Conservation (phyloP, 2,888 invertebrate species). For the Plagodis pulveraria region DNA sequence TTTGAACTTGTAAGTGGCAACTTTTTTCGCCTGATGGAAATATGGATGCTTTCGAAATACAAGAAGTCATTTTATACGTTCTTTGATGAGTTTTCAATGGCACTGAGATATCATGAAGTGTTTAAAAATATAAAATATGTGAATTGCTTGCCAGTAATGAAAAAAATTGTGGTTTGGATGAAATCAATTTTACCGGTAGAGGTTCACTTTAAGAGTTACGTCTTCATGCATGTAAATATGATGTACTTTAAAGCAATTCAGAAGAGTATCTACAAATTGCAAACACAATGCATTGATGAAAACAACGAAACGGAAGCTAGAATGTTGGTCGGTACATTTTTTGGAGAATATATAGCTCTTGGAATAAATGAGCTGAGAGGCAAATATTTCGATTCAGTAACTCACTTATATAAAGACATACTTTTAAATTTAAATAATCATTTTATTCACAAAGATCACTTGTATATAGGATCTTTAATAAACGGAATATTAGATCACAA, state of each 20-base stretch:
- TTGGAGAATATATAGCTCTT: conserved; percentile 45
- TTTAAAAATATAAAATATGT: conserved; percentile 51
- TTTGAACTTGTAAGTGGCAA: conserved; percentile 45
- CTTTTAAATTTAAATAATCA: background rate
- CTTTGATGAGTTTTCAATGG: conserved; percentile 44
- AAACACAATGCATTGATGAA: conserved; percentile 26
- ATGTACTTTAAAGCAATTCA: conserved; percentile 57
- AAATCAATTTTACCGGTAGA: conserved; percentile 52
- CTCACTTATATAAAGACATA: background rate
- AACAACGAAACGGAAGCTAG: conserved; percentile 45
- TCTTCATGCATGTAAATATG: conserved; percentile 56
- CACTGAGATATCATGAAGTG: conserved; percentile 26
- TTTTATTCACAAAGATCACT: background rate
- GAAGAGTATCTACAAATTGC: conserved; percentile 36
- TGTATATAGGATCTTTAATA: background rate
- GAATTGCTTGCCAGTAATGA: conserved; percentile 51
- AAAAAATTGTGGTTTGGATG: conserved; percentile 47
- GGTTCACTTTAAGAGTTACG: conserved; percentile 48
- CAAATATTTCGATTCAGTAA: conserved; percentile 4
- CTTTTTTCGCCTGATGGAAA: conserved; percentile 47
- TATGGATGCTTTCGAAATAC: background rate
- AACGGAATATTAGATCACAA: background rate
- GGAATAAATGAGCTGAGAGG: conserved; percentile 1
- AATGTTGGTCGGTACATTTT: conserved; percentile 51
- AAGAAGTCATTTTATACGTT: conserved; percentile 6